Base-by-base conservation (phyloP, 2,888 invertebrate genomes). In the Agapetus fuscipes region DNA sequence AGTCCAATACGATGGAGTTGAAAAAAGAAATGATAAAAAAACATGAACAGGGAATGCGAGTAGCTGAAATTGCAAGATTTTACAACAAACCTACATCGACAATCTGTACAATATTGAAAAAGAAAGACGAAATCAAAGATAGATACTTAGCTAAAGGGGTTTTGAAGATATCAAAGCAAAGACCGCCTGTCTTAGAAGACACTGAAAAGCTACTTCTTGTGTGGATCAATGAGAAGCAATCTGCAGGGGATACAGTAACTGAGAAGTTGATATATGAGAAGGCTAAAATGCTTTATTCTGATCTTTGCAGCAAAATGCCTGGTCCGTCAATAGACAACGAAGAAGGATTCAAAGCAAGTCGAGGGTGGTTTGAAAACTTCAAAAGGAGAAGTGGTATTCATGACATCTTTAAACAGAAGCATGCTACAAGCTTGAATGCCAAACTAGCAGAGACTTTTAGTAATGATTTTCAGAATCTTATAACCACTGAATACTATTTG, bases 281-380 rank as follows among this genome's bases (percentile, higher is more conserved):
- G 44, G 51, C 48, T 34, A 30, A 38, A 38, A 36, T 27, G 13
- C 37, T 50, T 13, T 43, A 47, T 43, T 41, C 24, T 10, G 48
- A 50, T 38, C 37, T 50, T 26, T 13, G 45, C 39, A 41, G 34
- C 7, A 31, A 50, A 31, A 25, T 20, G 17, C 48, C 46, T 30
- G 15, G 17, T 10, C 41, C 41, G 36, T 39, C 45, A 10, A 47
- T 17, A 16, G 34, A 46, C 25, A 24, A 41, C 25, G 41, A 46
- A 39, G 42, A 48, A 14, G 30, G 29, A 27, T 49, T 50, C 38
- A 49, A 48, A 39, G 50, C 44, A 31, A 50, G 49, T 17, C 46
- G 49, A 31, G 51, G 50, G 39, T 53, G 51, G 50, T 52, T 51
- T 48, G 48, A 50, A 16, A 52, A 51, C 30, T 53, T 52, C 45